Evolutionary conservation across 2,888 invertebrate genomes (phyloP), one percentile per base, ranked within the genome.

Genomic region (Eupithecia inturbata): DNA sequence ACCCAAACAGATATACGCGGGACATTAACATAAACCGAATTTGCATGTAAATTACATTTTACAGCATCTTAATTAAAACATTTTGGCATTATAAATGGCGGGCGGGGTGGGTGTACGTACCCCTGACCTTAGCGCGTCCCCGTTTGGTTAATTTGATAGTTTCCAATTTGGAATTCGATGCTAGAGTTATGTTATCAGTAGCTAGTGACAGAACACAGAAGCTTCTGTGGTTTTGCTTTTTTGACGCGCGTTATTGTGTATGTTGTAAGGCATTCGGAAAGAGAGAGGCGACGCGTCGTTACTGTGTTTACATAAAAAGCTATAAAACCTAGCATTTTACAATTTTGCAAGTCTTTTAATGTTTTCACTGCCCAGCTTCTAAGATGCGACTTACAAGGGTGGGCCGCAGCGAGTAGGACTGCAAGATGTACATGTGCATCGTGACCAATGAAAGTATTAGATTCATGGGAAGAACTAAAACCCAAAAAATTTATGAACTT

Each of bases 21-120:
- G 90, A 92, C 95, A 95, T 95, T 95, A 95, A 95, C 95, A 95
- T 95, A 95, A 95, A 95, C 95, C 95, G 94, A 95, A 95, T 95
- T 95, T 95, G 95, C 95, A 95, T 95, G 95, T 95, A 95, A 95
- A 95, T 95, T 95, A 95, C 95, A 93, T 95, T 95, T 95, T 95
- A 95, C 95, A 95, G 94, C 95, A 92, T 95, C 95, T 95, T 95
- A 95, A 95, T 95, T 95, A 95, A 95, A 95, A 95, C 95, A 95
- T 95, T 95, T 95, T 95, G 95, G 94, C 94, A 95, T 95, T 95
- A 95, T 95, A 95, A 95, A 95, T 95, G 90, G 92, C 89, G 90
- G 86, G 87, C 79, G 83, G 86, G 86, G 90, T 83, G 84, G 72
- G 85, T 83, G 89, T 88, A 85, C 89, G 89, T 88, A 85, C 89